phyloP scores from a whole-genome alignment of 2,888 invertebrate genomes.

The Dilophus febrilis region DNA sequence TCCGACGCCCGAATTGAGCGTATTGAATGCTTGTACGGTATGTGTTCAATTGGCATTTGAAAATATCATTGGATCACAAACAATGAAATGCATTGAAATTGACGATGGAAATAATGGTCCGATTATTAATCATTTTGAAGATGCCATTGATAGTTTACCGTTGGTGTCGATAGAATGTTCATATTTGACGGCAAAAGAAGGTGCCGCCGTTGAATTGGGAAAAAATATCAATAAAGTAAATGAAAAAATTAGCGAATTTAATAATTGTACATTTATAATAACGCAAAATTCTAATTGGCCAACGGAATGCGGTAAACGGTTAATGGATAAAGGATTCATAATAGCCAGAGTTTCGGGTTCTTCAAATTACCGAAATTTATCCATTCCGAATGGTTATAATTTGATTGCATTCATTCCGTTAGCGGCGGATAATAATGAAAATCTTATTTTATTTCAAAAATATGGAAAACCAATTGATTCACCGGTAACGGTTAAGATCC shows the following conservation, averaged over 20 bases:
- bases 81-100: constrained; percentile 43
- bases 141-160: constrained; percentile 48
- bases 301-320: constrained; percentile 27
- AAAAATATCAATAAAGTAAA: constrained; percentile 40
- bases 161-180: constrained; percentile 48
- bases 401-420: constrained; percentile 21
- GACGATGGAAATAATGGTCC: constrained; percentile 35
- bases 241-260: constrained; percentile 33
- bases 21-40: constrained; percentile 36
- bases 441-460: constrained; percentile 23
- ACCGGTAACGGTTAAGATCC: constrained; percentile 13
- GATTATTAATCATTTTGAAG: constrained; percentile 36
- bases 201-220: constrained; percentile 1
- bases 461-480: constrained; percentile 9
- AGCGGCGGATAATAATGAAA: constrained; percentile 19
- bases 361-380: constrained; percentile 12
- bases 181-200: constrained; percentile 28
- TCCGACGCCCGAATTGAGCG: constrained; percentile 15
- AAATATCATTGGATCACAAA: constrained; percentile 41
- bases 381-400: constrained; percentile 19
- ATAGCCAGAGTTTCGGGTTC: constrained; percentile 40
- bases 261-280: constrained; percentile 23
- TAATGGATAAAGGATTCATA: constrained; percentile 39
- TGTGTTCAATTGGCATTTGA: constrained; percentile 56
- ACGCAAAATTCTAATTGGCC: constrained; percentile 15